Evolutionary conservation across 2,797 vertebrate genomes (phyloP).

Genomic region (Microctenopoma lineatum): DNA sequence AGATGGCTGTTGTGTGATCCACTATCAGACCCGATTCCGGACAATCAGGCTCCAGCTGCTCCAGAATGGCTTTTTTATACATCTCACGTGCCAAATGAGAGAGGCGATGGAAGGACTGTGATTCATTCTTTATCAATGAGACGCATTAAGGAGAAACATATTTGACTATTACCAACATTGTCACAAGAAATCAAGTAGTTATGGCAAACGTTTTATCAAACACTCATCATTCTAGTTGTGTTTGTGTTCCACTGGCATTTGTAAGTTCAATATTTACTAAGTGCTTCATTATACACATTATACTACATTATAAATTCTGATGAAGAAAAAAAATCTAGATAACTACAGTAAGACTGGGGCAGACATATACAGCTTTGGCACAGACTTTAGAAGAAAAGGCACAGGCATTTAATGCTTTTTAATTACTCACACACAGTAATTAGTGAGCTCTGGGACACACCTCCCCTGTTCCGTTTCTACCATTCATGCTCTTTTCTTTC

Average conservation of each 20-base stretch:
- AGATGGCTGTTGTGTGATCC: slow-evolving; percentile 64
- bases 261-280: not conserved
- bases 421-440: slow-evolving; percentile 72
- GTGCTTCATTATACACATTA: not conserved
- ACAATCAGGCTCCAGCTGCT: slow-evolving; percentile 72
- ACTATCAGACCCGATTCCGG: slow-evolving; percentile 51
- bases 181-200: not conserved
- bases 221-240: not conserved
- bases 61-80: slow-evolving; percentile 77
- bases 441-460: slow-evolving; percentile 55
- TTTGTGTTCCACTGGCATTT: not conserved
- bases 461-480: slow-evolving; percentile 29
- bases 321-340: not conserved
- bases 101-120: slow-evolving; percentile 44
- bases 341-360: slow-evolving; percentile 14
- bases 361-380: slow-evolving; percentile 36
- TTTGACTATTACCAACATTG: not conserved
- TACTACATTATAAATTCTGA: not conserved
- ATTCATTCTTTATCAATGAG: slow-evolving; percentile 48
- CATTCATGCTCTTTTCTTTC: slow-evolving; percentile 40
- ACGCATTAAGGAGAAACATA: slow-evolving; percentile 27
- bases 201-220: not conserved
- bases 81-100: slow-evolving; percentile 56
- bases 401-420: slow-evolving; percentile 62
- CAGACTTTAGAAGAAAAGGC: slow-evolving; percentile 51